Evolutionary conservation across 2,888 invertebrate species (phyloP).

Genomic region (Eurytoma adleriae): DNA sequence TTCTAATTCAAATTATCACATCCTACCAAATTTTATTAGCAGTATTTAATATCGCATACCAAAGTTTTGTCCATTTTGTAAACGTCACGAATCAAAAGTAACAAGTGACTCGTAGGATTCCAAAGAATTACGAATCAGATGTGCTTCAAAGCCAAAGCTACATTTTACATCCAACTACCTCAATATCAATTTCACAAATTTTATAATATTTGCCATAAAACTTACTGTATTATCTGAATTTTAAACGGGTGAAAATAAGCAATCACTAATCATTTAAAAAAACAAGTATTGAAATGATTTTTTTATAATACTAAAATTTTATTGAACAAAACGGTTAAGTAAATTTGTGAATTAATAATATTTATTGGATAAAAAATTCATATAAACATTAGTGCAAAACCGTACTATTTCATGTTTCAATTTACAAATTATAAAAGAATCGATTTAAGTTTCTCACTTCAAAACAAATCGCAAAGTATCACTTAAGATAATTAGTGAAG

Average conservation of each 20-base stretch:
- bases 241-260: too few species aligned
- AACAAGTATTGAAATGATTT: too few species aligned
- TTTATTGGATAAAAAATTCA: background rate
- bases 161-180: conserved; percentile 38
- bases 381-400: background rate
- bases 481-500: conserved; percentile 2
- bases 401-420: background rate
- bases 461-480: background rate
- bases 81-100: background rate
- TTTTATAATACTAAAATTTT: background rate
- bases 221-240: too few species aligned
- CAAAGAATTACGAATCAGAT: conserved; percentile 25
- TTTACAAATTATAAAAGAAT: too few species aligned
- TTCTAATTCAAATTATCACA: too few species aligned
- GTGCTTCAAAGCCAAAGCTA: conserved; percentile 34
- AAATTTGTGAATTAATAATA: background rate
- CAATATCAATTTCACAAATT: conserved; percentile 15
- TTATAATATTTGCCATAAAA: too few species aligned
- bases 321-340: too few species aligned
- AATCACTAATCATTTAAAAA: too few species aligned
- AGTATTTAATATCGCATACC: too few species aligned
- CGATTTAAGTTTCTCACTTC: background rate
- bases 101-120: background rate
- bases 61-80: too few species aligned
- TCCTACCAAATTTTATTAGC: too few species aligned